phyloP scores from a whole-genome alignment of 1,140 invertebrate species.

The Diachasma alloeum region DNA sequence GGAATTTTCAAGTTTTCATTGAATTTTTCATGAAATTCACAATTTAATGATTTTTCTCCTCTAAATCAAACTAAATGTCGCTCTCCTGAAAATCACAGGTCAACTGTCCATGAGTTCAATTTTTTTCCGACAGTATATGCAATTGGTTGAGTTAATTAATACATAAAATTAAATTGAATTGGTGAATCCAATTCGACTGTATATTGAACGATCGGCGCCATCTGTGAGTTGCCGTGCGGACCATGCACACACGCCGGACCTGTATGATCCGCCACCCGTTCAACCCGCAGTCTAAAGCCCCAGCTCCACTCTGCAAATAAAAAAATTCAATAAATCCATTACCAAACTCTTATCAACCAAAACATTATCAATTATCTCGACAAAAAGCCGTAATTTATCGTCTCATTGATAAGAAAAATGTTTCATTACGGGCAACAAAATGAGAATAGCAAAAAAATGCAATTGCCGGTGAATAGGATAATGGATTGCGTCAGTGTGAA shows the following conservation, averaged over 20 bases:
- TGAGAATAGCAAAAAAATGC: not conserved
- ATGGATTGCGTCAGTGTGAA: constrained; percentile 15
- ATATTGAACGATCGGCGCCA: constrained; percentile 33
- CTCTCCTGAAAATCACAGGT: too few species aligned
- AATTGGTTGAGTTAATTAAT: too few species aligned
- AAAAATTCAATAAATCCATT: not conserved
- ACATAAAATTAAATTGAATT: not conserved
- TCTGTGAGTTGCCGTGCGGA: constrained; percentile 27
- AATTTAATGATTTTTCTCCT: too few species aligned
- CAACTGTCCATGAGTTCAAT: too few species aligned
- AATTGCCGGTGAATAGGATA: constrained; percentile 12
- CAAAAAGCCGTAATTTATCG: constrained; percentile 7
- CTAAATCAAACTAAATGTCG: too few species aligned
- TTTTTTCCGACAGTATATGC: too few species aligned
- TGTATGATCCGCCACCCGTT: not conserved
- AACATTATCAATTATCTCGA: not conserved
- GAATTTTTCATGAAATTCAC: too few species aligned
- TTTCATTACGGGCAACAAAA: not conserved
- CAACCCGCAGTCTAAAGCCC: not conserved
- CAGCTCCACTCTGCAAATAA: not conserved
- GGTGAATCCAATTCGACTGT: not conserved
- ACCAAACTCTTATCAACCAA: not conserved
- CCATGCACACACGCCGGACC: constrained; percentile 21
- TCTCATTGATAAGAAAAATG: not conserved
- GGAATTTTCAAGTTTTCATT: too few species aligned